Percentiles rank a stretch among this genome's conserved stretches.
Conservation (phyloP, 2,797 vertebrate genomes). For the Pseudochaenichthys georgianus region DNA sequence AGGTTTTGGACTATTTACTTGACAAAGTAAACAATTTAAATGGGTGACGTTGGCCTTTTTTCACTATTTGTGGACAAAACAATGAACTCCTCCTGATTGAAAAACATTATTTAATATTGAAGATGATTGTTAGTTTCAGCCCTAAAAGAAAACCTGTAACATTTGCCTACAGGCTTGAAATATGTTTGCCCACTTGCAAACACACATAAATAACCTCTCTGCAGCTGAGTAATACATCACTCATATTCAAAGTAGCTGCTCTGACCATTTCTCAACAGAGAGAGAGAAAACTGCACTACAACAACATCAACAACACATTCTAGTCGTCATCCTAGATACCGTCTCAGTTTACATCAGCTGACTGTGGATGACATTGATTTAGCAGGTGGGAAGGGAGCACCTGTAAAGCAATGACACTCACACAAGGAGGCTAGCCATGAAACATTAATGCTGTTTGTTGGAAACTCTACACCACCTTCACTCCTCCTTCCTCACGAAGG, state of each 20-base stretch:
- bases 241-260: neutral
- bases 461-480: constrained; percentile 60
- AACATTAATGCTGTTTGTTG: constrained; percentile 62
- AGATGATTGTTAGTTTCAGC: neutral
- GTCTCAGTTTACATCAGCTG: neutral
- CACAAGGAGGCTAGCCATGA: constrained; percentile 42
- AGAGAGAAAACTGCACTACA: neutral
- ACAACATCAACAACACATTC: constrained; percentile 1
- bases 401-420: constrained; percentile 38
- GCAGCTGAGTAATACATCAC: constrained; percentile 20
- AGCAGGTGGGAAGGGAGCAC: constrained; percentile 28
- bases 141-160: neutral
- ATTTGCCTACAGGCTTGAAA: neutral
- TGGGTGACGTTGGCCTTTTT: neutral
- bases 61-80: neutral
- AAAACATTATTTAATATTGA: neutral
- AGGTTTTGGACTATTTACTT: neutral
- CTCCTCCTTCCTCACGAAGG: constrained; percentile 14
- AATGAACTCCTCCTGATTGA: too few species aligned
- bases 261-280: neutral
- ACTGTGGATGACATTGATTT: constrained; percentile 51
- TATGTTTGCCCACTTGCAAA: neutral
- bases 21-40: neutral
- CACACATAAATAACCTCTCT: constrained; percentile 3
- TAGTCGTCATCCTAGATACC: neutral